These are phyloP conservation scores for Trichosurus vulpecula DNA, from an alignment of 2,797 vertebrate genomes.

Conservation along the genomic window DNA sequence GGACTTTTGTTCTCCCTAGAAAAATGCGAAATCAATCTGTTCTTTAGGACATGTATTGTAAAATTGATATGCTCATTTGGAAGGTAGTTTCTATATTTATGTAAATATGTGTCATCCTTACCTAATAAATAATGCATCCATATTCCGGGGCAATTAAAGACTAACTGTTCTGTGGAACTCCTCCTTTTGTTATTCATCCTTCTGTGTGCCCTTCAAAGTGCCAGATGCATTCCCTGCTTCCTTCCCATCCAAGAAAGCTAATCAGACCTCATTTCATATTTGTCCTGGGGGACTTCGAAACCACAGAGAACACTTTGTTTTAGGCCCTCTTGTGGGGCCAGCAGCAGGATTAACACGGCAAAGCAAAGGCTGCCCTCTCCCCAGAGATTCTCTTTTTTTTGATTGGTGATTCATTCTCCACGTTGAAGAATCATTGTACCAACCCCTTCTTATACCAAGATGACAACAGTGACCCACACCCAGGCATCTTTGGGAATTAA, in stretches of 20 bases:
- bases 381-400: neutral
- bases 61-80: slow-evolving; percentile 57
- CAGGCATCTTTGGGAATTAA: neutral
- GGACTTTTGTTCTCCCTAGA: slow-evolving; percentile 23
- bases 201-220: slow-evolving; percentile 34
- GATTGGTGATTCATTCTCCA: neutral
- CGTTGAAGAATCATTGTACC: neutral
- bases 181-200: neutral
- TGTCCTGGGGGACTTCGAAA: slow-evolving; percentile 22
- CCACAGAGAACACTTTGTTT: neutral
- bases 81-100: slow-evolving; percentile 58
- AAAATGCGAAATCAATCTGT: slow-evolving; percentile 68
- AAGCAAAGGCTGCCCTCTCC: neutral
- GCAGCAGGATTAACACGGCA: neutral
- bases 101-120: slow-evolving; percentile 51
- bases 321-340: neutral
- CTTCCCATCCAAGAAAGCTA: slow-evolving; percentile 50
- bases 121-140: slow-evolving; percentile 64
- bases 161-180: slow-evolving; percentile 9
- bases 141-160: slow-evolving; percentile 56
- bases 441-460: neutral
- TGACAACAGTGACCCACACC: neutral
- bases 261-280: slow-evolving; percentile 39
- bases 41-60: slow-evolving; percentile 21
- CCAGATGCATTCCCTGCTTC: slow-evolving; percentile 20